Base-by-base conservation (phyloP, 2,888 invertebrate species). In the Dysmachus trigonus region DNA sequence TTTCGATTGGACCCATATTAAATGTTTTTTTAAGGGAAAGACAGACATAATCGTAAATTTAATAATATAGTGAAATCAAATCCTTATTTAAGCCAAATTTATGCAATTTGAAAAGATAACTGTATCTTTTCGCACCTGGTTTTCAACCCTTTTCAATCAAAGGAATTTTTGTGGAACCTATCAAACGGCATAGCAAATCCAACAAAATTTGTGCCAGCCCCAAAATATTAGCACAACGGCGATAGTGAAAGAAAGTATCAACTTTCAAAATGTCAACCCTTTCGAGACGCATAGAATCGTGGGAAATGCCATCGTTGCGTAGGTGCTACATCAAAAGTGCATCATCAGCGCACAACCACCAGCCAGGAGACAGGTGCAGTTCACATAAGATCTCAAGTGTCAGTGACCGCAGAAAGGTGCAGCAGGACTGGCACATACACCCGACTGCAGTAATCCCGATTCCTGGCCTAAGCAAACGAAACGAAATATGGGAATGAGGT, bases 331-430 rank as follows among this genome's bases (percentile, higher is more conserved):
- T n/a, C 51, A 47, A 18, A 81, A 27, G 41, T 18, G 30, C 62
- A 62, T 22, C 62, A 62, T 22, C 62, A 22, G 8, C 22, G 62
- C 62, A 62, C 10, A 7, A 62, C 62, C 62, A 22, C 47, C 8
- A 27, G 22, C n/a, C 18, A 76, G 51, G 85, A n/a, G n/a, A 83
- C 85, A 85, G 85, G 85, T 85, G 85, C 53, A 76, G 30, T 85
- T 85, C 35, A 33, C 35, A n/a, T n/a, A 85, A 85, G 22, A 76
- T 74, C 85, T 85, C 76, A 85, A 22, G 41, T 85, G 85, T 85
- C 85, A 85, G 74, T 85, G 85, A 85, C 85, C 85, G 74, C 85
- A 74, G 31, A 53, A 85, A 51, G 85, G 85, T 85, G 85, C 85
- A 85, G n/a, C 51, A 27, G 41, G 76, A 30, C 41, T 62, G 10